Evolutionary conservation across 2,888 invertebrate species (phyloP).

Genomic region (Drosophila formosana): DNA sequence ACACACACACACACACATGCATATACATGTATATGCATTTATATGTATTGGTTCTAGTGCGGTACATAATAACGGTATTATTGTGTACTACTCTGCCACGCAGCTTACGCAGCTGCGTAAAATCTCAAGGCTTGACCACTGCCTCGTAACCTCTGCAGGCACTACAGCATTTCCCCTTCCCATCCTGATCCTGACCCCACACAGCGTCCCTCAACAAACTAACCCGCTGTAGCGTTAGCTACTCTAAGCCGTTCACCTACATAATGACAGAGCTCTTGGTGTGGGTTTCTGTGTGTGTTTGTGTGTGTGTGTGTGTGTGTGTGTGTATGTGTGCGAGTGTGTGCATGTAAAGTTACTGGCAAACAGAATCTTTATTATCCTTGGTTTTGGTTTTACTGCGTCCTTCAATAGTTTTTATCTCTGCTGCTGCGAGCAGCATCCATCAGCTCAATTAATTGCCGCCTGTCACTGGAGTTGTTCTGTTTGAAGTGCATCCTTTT

Average conservation of each 20-base stretch:
- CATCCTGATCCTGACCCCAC: not conserved
- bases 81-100: constrained; percentile 63
- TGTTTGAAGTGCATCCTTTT: constrained; percentile 40
- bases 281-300: constrained; percentile 17
- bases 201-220: constrained; percentile 9
- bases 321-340: not conserved
- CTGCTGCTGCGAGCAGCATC: constrained; percentile 21
- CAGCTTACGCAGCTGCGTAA: constrained; percentile 79
- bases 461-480: constrained; percentile 52
- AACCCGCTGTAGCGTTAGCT: constrained; percentile 22
- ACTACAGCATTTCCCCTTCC: constrained; percentile 10
- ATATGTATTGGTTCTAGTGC: constrained; percentile 11
- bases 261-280: constrained; percentile 35
- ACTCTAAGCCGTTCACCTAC: constrained; percentile 43
- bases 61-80: constrained; percentile 68
- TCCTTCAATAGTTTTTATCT: constrained; percentile 54
- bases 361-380: constrained; percentile 53
- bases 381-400: constrained; percentile 43
- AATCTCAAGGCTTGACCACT: constrained; percentile 77
- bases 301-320: constrained; percentile 13
- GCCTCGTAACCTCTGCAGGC: constrained; percentile 55
- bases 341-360: constrained; percentile 31
- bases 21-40: constrained; percentile 2
- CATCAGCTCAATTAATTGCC: constrained; percentile 66
- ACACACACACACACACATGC: constrained; percentile 30